These are phyloP conservation scores for Lacerta agilis DNA, from an alignment of 2,797 vertebrate genomes.

Conservation along the genomic window DNA sequence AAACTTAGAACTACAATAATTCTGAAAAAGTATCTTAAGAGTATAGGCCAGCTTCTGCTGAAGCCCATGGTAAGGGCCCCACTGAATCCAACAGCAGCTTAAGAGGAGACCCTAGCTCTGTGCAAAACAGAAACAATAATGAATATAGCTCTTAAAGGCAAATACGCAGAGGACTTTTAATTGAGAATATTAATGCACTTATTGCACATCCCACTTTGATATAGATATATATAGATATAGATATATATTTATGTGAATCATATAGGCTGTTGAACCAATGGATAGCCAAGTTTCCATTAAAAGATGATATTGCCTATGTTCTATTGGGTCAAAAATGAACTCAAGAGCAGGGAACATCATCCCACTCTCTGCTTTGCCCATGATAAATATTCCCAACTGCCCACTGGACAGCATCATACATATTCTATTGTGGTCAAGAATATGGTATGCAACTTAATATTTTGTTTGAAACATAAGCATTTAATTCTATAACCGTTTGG, in stretches of 20 bases:
- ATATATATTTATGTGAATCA: background rate
- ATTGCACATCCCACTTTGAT: constrained; percentile 82
- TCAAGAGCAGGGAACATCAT: constrained; percentile 68
- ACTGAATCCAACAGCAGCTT: constrained; percentile 53
- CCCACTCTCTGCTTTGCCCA: constrained; percentile 65
- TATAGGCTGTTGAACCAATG: constrained; percentile 69
- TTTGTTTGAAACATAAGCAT: constrained; percentile 64
- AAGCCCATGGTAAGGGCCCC: constrained; percentile 61
- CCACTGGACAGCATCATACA: constrained; percentile 64
- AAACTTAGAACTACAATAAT: constrained; percentile 75
- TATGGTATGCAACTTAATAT: constrained; percentile 66
- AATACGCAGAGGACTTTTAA: constrained; percentile 75
- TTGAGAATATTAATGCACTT: constrained; percentile 75
- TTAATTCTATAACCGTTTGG: constrained; percentile 57
- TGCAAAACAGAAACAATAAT: constrained; percentile 77
- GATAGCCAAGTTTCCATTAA: constrained; percentile 70
- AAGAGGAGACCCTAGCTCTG: constrained; percentile 59
- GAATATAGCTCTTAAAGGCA: constrained; percentile 74
- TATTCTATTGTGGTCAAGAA: constrained; percentile 66
- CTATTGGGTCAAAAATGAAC: constrained; percentile 72
- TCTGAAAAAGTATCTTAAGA: constrained; percentile 65
- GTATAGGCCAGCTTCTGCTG: constrained; percentile 59
- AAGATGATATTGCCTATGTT: constrained; percentile 71
- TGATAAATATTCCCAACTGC: constrained; percentile 60
- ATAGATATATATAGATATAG: constrained; percentile 46